Conservation (phyloP, 2,113 vertebrate genomes). For the Gracilinanus agilis region DNA sequence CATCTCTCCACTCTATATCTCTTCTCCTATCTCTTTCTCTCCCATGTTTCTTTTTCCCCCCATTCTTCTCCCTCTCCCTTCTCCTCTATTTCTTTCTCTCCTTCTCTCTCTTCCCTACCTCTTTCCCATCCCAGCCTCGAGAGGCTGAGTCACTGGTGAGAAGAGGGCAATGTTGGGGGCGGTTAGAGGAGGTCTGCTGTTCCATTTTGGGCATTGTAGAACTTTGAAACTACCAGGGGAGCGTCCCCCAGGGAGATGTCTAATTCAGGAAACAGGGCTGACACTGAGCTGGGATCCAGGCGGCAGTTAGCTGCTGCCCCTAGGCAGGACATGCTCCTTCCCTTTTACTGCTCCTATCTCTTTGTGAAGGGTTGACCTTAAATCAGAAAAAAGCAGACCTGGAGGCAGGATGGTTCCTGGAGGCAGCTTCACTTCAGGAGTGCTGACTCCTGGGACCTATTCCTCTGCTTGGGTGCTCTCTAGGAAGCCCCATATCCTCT, state of each 20-base stretch:
- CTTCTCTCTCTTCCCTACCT: not conserved
- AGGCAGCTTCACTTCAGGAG: not conserved
- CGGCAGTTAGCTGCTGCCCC: not conserved
- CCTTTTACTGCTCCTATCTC: not conserved
- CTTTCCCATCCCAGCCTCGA: conserved; percentile 14
- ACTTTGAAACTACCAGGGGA: conserved; percentile 13
- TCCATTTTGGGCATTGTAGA: conserved; percentile 13
- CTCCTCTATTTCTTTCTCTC: not conserved
- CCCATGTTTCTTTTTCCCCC: not conserved
- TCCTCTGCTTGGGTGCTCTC: not conserved
- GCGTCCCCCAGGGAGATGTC: conserved; percentile 66
- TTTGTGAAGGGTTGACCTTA: not conserved
- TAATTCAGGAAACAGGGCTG: conserved; percentile 65
- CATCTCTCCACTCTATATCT: not conserved
- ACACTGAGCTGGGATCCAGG: conserved; percentile 43
- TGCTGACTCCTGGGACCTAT: not conserved
- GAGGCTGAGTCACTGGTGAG: conserved; percentile 68
- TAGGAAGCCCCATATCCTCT: not conserved
- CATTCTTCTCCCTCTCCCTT: not conserved
- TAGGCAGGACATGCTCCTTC: not conserved
- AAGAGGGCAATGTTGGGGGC: conserved; percentile 27
- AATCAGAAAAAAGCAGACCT: not conserved
- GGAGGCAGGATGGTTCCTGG: not conserved
- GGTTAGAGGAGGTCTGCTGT: conserved; percentile 6
- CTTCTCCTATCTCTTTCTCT: not conserved